Conservation (phyloP, 2,113 vertebrate genomes). For the Stictonetta naevosa region DNA sequence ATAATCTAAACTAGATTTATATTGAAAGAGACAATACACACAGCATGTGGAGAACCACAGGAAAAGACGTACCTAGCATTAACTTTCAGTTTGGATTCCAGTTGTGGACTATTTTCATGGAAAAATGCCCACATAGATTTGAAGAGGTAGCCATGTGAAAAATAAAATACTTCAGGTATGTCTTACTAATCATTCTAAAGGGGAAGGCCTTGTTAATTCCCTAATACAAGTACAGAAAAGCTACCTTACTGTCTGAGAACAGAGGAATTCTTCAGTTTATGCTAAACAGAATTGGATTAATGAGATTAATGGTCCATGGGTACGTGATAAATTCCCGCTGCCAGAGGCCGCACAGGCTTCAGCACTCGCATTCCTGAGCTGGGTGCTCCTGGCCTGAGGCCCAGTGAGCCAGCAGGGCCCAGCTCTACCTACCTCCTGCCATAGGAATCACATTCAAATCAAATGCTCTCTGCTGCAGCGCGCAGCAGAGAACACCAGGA, state of each 20-base stretch:
- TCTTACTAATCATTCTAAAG: slow-evolving; percentile 38
- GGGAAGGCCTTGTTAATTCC: background rate
- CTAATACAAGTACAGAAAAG: background rate
- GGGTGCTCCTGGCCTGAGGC: background rate
- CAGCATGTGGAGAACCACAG: background rate
- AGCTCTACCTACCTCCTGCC: accelerated
- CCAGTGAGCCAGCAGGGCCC: background rate
- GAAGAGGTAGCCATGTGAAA: background rate
- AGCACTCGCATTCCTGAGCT: background rate
- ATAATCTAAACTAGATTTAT: background rate
- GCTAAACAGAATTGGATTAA: background rate
- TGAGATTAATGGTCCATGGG: background rate
- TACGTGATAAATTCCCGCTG: background rate
- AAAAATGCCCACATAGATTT: background rate
- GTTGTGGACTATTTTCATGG: background rate
- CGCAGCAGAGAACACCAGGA: background rate
- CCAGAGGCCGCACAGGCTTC: background rate
- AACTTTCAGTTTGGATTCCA: background rate
- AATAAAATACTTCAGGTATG: background rate
- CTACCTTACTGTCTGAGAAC: background rate
- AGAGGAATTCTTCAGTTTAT: slow-evolving; percentile 1
- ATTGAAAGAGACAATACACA: background rate
- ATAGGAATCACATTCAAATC: background rate
- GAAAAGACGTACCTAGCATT: background rate
- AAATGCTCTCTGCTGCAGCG: background rate